Evolutionary conservation across 2,888 invertebrate species (phyloP), one percentile per base, ranked within the genome.

Genomic region (Chrysolina oricalcia): DNA sequence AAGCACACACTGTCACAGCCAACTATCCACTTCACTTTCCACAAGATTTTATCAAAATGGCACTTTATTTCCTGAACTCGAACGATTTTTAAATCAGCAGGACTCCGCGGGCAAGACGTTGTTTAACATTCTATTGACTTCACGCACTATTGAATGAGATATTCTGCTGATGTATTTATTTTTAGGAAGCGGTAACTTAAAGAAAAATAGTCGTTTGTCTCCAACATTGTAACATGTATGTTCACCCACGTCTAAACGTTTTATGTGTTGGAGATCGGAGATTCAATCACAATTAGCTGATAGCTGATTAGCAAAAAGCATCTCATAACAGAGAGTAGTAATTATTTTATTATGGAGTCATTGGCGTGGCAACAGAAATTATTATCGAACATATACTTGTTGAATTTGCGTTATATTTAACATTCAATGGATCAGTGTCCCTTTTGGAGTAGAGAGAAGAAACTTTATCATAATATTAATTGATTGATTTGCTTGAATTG

Each of bases 261-360:
- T 59, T 8, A 59, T 59, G 59, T 23, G 27, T 59, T 6, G 9
- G 59, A 59, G 23, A 59, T 59, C 35, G 15, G 9, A 35, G 59
- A 35, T 27, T 6, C 15, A n/a, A 27, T 10, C 11, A 2, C 13
- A 53, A 11, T 53, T 17, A 53, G 17, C 59, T 59, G 23, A 59
- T 19, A 27, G 19, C 17, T 62, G 27, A 62, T 27, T 48, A 62
- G n/a, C 62, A 62, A 21, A 46, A 27, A 48, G 19, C 41, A 70
- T 48, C 48, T 59, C 59, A 46, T 70, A 62, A 46, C 19, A 53
- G 50, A 53, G 17, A 21, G 13, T 50, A 53, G 17, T 11, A 53
- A 17, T 19, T 17, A 17, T 19, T 53, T 53, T 48, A 10, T 17
- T 48, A 17, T 17, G 48, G 6, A 48, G 35, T 35, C 53, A 53